Evolutionary conservation across 2,888 invertebrate species (phyloP).

Genomic region (Himalopsyche tibetana): DNA sequence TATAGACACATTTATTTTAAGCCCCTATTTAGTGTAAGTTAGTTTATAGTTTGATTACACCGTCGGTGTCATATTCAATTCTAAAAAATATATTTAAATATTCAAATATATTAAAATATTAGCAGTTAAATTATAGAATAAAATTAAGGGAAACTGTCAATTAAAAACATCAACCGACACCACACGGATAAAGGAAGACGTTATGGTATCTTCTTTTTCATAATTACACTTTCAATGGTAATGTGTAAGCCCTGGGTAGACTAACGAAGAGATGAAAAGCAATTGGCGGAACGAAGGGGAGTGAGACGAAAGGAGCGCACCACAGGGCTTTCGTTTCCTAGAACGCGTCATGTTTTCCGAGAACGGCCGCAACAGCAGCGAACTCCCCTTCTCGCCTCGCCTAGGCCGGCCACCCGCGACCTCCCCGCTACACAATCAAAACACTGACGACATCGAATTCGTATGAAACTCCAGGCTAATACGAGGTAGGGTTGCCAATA

Average conservation of each 20-base stretch:
- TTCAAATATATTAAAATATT: too few species aligned
- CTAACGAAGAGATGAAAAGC: slow-evolving; percentile 23
- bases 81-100: too few species aligned
- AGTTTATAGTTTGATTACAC: too few species aligned
- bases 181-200: too few species aligned
- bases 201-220: too few species aligned
- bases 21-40: too few species aligned
- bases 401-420: slow-evolving; percentile 58
- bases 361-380: slow-evolving; percentile 67
- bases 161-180: too few species aligned
- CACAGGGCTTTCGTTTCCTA: slow-evolving; percentile 71
- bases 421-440: slow-evolving; percentile 36
- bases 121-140: too few species aligned
- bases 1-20: too few species aligned
- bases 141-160: too few species aligned
- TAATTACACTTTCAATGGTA: too few species aligned
- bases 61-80: too few species aligned
- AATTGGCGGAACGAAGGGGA: neutral
- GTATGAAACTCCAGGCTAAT: neutral
- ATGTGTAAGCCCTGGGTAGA: neutral
- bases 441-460: slow-evolving; percentile 47
- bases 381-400: slow-evolving; percentile 58
- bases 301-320: slow-evolving; percentile 72
- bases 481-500: slow-evolving; percentile 1
- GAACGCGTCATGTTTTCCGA: slow-evolving; percentile 78